Evolutionary conservation across 2,888 invertebrate species (phyloP).

Genomic region (Augochlorella aurata): DNA sequence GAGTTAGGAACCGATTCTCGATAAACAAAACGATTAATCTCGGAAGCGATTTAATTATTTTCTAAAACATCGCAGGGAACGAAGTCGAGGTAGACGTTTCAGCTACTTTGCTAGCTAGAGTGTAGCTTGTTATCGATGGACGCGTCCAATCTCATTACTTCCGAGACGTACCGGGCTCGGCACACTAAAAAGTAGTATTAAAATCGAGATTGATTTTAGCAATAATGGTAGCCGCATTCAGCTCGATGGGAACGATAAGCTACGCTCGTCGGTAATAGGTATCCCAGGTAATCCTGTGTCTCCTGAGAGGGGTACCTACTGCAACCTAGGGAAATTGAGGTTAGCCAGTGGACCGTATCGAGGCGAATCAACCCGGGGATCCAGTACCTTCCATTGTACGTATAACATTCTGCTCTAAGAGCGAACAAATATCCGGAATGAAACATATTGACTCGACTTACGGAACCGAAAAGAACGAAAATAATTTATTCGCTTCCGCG

Average conservation of each 20-base stretch:
- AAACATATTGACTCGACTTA: conserved; percentile 15
- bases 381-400: conserved; percentile 57
- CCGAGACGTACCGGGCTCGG: no score
- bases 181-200: not conserved
- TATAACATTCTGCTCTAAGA: conserved; percentile 32
- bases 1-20: no score
- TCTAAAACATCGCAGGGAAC: no score
- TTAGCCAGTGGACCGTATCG: conserved; percentile 67
- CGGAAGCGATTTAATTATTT: no score
- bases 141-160: no score
- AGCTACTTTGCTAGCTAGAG: no score
- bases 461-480: not conserved
- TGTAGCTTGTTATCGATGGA: no score
- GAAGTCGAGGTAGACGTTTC: no score
- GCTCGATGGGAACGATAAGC: conserved; percentile 60
- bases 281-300: conserved; percentile 64
- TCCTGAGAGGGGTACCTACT: conserved; percentile 58
- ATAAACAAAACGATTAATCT: no score
- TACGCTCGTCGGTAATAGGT: conserved; percentile 63
- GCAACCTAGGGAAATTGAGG: conserved; percentile 71
- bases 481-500: conserved; percentile 3
- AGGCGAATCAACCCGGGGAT: conserved; percentile 58
- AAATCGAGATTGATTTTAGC: conserved; percentile 60
- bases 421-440: conserved; percentile 21
- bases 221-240: conserved; percentile 49